Conservation (phyloP, 1,140 invertebrate genomes). For the Cryptotermes secundus region DNA sequence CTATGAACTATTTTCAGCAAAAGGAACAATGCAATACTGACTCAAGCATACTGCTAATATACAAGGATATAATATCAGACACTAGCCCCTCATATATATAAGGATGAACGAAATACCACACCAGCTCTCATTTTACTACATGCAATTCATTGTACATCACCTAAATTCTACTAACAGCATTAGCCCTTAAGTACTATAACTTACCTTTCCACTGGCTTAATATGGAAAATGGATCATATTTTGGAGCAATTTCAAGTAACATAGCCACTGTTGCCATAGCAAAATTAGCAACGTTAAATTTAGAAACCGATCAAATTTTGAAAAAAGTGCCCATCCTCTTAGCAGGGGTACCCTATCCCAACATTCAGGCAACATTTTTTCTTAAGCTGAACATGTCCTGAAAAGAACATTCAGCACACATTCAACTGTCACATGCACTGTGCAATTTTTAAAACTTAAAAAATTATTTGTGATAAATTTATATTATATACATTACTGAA, state of each 20-base stretch:
- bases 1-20: too few species aligned
- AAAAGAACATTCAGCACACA: not conserved
- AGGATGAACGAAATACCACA: too few species aligned
- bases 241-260: conserved; percentile 27
- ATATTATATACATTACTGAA: conserved; percentile 2
- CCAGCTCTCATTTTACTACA: too few species aligned
- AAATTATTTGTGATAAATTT: not conserved
- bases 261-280: not conserved
- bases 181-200: not conserved
- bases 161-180: too few species aligned
- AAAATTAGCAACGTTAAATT: not conserved
- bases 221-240: not conserved
- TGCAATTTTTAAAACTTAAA: not conserved
- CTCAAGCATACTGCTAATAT: too few species aligned
- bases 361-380: conserved; percentile 82
- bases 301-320: not conserved
- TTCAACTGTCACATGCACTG: not conserved
- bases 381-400: conserved; percentile 22
- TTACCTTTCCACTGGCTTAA: conserved; percentile 12
- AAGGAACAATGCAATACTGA: too few species aligned
- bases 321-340: conserved; percentile 43
- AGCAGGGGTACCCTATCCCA: conserved; percentile 95
- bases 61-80: too few species aligned
- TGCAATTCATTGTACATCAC: too few species aligned
- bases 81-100: too few species aligned